Percentiles rank a stretch among this genome's conserved stretches.
These are phyloP conservation scores for Tauraco hartlaubi DNA, from an alignment of 2,797 vertebrate genomes.

Conservation along the genomic window DNA sequence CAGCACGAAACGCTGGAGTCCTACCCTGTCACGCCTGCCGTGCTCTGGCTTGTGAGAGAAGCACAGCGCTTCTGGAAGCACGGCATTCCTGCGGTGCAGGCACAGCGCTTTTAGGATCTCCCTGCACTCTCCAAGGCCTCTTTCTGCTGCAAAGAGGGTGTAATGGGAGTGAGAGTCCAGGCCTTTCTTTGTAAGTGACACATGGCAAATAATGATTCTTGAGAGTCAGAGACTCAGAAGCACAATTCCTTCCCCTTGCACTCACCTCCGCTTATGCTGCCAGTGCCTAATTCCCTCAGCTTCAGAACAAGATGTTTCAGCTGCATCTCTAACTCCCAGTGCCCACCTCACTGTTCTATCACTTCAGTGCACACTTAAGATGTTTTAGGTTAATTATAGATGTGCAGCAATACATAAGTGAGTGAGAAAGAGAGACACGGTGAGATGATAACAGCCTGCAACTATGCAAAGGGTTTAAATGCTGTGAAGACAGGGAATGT, in stretches of 20 bases:
- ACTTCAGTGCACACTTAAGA: neutral
- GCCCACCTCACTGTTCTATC: neutral
- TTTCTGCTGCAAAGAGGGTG: neutral
- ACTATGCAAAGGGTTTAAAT: conserved; percentile 4
- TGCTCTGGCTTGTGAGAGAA: neutral
- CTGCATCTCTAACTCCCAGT: neutral
- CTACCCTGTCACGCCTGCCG: neutral
- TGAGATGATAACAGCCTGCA: conserved; percentile 25
- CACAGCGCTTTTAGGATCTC: neutral
- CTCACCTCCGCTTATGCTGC: neutral
- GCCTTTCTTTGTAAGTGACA: neutral
- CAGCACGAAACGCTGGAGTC: neutral
- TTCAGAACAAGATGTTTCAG: neutral
- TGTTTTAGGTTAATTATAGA: conserved; percentile 63
- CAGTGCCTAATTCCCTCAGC: neutral
- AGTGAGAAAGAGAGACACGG: neutral
- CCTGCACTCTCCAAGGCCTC: neutral
- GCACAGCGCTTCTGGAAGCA: neutral
- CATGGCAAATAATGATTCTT: neutral
- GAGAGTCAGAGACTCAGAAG: neutral
- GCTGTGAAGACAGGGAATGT: neutral
- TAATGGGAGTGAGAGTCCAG: neutral
- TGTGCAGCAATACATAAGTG: neutral
- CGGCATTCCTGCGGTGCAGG: neutral
- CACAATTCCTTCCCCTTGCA: neutral